These are phyloP conservation scores for Brevimyrus niger DNA, from an alignment of 2,113 vertebrate genomes.

Conservation along the genomic window DNA sequence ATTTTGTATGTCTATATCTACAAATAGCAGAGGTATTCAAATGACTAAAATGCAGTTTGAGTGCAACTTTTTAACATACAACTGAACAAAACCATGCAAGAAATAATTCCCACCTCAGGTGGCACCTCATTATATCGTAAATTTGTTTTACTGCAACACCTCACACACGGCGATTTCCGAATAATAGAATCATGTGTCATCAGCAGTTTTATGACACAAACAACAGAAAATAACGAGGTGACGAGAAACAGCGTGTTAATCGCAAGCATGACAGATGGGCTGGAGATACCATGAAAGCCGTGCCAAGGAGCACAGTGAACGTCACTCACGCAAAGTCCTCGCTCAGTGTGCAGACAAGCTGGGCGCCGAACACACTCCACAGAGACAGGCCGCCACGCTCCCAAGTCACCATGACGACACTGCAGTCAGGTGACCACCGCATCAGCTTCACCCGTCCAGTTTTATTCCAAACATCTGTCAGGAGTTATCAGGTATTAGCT, in stretches of 20 bases:
- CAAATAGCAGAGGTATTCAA: background rate
- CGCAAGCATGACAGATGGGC: background rate
- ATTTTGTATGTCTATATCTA: background rate
- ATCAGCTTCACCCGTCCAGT: constrained; percentile 90
- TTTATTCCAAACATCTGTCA: constrained; percentile 91
- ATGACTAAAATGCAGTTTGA: background rate
- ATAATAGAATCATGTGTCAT: background rate
- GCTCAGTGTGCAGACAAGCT: constrained; percentile 93
- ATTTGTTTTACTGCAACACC: background rate
- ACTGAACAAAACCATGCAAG: background rate
- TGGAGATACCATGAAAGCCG: background rate
- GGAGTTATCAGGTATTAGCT: background rate
- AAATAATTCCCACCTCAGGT: background rate
- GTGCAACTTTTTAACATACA: background rate
- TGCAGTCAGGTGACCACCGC: constrained; percentile 92
- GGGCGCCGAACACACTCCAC: constrained; percentile 98
- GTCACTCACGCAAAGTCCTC: constrained; percentile 91
- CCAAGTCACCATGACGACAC: constrained; percentile 92
- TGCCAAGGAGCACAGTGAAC: background rate
- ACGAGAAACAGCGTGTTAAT: background rate
- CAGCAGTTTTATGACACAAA: background rate
- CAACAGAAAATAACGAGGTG: background rate
- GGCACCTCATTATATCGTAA: background rate
- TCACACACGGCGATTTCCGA: background rate
- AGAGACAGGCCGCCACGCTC: constrained; percentile 87